phyloP scores from a whole-genome alignment of 2,888 invertebrate species.

The Drosophila siamana region DNA sequence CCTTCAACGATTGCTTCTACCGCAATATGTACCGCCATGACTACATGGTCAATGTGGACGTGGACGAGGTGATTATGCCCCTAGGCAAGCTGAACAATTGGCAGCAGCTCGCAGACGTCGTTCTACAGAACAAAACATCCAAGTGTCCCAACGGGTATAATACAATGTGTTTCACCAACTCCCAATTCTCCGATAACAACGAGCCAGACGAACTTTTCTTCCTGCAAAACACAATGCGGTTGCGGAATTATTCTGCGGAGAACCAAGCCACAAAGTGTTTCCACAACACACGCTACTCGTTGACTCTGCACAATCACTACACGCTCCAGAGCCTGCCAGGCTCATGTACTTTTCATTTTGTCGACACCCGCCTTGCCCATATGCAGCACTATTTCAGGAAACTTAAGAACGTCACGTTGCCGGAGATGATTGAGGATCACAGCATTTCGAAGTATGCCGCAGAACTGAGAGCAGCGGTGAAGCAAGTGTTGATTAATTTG shows the following conservation, averaged over 20 bases:
- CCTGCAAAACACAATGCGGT: conserved; percentile 92
- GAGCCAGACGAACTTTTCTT: conserved; percentile 87
- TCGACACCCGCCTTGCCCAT: conserved; percentile 29
- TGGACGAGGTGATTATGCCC: conserved; percentile 96
- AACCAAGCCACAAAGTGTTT: conserved; percentile 93
- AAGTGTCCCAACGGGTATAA: conserved; percentile 52
- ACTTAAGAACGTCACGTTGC: not conserved
- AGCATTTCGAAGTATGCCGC: conserved; percentile 42
- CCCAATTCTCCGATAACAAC: conserved; percentile 88
- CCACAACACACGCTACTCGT: conserved; percentile 93
- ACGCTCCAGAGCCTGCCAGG: conserved; percentile 91
- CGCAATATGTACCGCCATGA: conserved; percentile 94
- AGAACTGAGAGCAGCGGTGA: conserved; percentile 34
- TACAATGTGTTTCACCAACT: conserved; percentile 92
- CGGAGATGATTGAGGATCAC: conserved; percentile 40
- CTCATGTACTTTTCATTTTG: conserved; percentile 13
- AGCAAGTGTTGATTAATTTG: not conserved
- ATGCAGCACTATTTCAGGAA: conserved; percentile 54
- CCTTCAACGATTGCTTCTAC: conserved; percentile 97
- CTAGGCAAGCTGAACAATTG: conserved; percentile 31
- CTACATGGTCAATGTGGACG: conserved; percentile 94
- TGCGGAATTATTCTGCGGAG: conserved; percentile 90
- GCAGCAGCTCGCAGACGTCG: conserved; percentile 86
- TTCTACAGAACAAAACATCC: not conserved
- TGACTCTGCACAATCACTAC: conserved; percentile 93